These are phyloP conservation scores for Etheostoma spectabile DNA, from an alignment of 2,113 vertebrate genomes.

Conservation along the genomic window DNA sequence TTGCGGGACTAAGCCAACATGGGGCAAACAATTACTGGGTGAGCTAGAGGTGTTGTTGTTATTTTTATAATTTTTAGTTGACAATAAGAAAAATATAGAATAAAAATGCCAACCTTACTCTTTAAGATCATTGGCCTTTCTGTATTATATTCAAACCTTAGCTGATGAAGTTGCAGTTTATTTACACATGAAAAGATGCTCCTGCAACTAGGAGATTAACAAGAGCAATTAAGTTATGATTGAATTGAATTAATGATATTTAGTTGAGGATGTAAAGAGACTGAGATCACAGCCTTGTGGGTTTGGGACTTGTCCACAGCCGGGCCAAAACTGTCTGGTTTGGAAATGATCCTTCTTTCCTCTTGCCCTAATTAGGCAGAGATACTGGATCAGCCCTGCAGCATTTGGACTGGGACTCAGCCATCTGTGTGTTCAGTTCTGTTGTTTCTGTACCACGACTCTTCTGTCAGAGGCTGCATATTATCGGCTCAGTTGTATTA, in stretches of 20 bases:
- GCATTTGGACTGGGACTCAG: constrained; percentile 65
- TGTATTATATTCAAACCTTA: background rate
- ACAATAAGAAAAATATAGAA: background rate
- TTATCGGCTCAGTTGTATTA: constrained; percentile 40
- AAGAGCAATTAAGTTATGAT: constrained; percentile 13
- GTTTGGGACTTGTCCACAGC: constrained; percentile 40
- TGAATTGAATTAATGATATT: constrained; percentile 28
- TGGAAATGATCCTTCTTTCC: constrained; percentile 62
- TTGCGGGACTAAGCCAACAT: too few relatives aligned
- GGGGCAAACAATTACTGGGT: too few relatives aligned
- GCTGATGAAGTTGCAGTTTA: background rate
- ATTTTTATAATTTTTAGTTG: background rate
- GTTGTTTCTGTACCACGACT: constrained; percentile 54
- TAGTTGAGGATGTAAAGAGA: constrained; percentile 23
- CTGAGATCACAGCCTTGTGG: constrained; percentile 17
- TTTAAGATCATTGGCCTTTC: too few relatives aligned
- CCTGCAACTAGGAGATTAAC: constrained; percentile 2
- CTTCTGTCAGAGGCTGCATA: constrained; percentile 39
- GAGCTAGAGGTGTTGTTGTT: too few relatives aligned
- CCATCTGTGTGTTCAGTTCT: constrained; percentile 71
- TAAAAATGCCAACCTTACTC: too few relatives aligned
- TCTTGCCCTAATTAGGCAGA: constrained; percentile 57
- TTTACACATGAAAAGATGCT: constrained; percentile 8
- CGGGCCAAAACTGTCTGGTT: constrained; percentile 54
- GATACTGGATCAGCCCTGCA: constrained; percentile 64